A percentile compares a stretch with the other conserved stretches of the same genome.
Evolutionary conservation across 1,140 invertebrate genomes (phyloP).

Genomic region (Leptopilina clavipes): DNA sequence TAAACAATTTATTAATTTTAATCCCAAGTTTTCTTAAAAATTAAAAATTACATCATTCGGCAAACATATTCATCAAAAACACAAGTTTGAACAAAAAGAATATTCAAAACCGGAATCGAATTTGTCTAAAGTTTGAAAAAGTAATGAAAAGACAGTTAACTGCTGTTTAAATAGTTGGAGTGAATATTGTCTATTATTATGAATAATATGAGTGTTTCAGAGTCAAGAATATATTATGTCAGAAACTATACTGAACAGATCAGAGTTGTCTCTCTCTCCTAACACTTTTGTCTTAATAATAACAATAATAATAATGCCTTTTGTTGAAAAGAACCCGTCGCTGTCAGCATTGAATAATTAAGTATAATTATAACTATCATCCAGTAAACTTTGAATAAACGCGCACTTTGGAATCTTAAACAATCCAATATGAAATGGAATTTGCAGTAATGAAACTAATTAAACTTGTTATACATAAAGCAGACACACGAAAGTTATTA

Average conservation of each 20-base stretch:
- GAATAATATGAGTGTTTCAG: neutral
- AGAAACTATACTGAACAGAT: neutral
- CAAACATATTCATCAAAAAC: too few species aligned
- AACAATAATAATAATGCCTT: neutral
- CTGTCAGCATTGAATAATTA: neutral
- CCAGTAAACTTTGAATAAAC: neutral
- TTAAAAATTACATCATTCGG: too few species aligned
- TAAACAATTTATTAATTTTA: too few species aligned
- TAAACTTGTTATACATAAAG: neutral
- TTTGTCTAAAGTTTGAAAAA: too few species aligned
- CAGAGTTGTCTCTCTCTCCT: neutral
- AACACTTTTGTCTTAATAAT: neutral
- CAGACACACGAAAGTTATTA: neutral
- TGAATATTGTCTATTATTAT: too few species aligned
- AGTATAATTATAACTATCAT: constrained; percentile 6
- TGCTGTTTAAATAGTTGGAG: too few species aligned
- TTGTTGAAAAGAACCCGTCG: neutral
- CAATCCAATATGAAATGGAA: neutral
- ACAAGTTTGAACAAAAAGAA: too few species aligned
- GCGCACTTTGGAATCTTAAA: neutral
- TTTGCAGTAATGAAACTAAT: neutral
- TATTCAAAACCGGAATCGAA: too few species aligned
- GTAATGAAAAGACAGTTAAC: too few species aligned
- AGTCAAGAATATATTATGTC: neutral
- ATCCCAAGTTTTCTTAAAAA: too few species aligned